Base-by-base conservation (phyloP, 1,140 invertebrate species). In the Acromyrmex heyeri region DNA sequence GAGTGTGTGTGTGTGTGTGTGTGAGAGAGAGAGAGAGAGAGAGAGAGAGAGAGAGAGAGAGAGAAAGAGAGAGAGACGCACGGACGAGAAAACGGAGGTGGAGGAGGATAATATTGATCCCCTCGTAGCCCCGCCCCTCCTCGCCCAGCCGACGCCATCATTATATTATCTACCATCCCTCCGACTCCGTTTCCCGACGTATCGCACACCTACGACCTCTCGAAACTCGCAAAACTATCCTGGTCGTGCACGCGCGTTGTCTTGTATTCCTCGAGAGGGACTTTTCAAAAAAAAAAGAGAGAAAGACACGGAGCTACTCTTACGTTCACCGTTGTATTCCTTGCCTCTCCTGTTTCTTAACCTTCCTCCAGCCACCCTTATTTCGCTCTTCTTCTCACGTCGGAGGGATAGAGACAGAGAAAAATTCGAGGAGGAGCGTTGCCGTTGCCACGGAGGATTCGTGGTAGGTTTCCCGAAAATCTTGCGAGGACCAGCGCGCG, bases 61-160 rank as follows among this genome's bases (percentile, higher is more conserved):
- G 86, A 59, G 75, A 73, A 86, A 81, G 86, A 76, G 89, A 88
- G 91, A 87, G 91, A 89, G 65, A 90, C 90, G 89, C 85, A 89
- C 90, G 89, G 83, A 87, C 70, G 90, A 93, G 92, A 93, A 90
- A 91, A 79, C 83, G 69, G 90, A 87, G 91, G 91, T 93, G 94
- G 95, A 95, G 94, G 95, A 95, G 94, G 94, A 95, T 95, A 94
- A 95, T 95, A 95, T 95, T 95, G 95, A 95, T 95, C 95, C 94
- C 93, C 94, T 94, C 93, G 94, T 95, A 93, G 95, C 94, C 95
- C 95, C 95, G 95, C 95, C 95, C 92, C 93, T 94, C 94, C 94
- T 93, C 93, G 91, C 91, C 91, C 92, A 91, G 92, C 87, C 94
- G 94, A 94, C 95, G 95, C 95, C 95, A 95, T 95, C 95, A 95